A percentile compares a stretch with the other conserved stretches of the same genome.
Evolutionary conservation across 2,113 vertebrate species (phyloP).

Genomic region (Irena cyanogastra): DNA sequence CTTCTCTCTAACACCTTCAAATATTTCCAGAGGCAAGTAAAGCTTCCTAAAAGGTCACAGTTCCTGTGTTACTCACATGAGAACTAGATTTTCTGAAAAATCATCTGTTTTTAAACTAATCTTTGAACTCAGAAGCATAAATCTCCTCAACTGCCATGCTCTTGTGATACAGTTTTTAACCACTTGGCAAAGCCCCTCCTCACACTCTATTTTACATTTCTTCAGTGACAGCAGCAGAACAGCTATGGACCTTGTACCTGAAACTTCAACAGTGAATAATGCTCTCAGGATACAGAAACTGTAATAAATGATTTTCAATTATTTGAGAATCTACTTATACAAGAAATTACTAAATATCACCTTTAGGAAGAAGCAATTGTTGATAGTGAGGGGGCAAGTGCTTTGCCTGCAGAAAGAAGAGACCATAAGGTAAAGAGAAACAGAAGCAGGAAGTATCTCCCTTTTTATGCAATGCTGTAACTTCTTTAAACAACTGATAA

Average conservation of each 20-base stretch:
- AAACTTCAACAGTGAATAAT: not conserved
- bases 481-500: not conserved
- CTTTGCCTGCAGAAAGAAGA: not conserved
- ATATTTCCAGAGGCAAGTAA: not conserved
- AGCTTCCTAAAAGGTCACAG: not conserved
- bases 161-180: not conserved
- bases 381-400: not conserved
- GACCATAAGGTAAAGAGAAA: not conserved
- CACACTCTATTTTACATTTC: not conserved
- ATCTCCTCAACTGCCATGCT: not conserved
- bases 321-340: not conserved
- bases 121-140: not conserved
- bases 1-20: not conserved
- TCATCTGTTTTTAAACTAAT: slow-evolving; percentile 1
- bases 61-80: not conserved
- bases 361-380: not conserved
- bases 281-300: not conserved
- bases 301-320: not conserved
- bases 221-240: not conserved
- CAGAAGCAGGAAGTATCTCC: not conserved
- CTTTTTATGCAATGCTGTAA: not conserved
- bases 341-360: not conserved
- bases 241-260: not conserved
- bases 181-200: not conserved
- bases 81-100: not conserved